Percentiles rank a stretch among this genome's conserved stretches.
These are phyloP conservation scores for Geophilus truncorum DNA, from an alignment of 2,888 invertebrate genomes.

Conservation along the genomic window DNA sequence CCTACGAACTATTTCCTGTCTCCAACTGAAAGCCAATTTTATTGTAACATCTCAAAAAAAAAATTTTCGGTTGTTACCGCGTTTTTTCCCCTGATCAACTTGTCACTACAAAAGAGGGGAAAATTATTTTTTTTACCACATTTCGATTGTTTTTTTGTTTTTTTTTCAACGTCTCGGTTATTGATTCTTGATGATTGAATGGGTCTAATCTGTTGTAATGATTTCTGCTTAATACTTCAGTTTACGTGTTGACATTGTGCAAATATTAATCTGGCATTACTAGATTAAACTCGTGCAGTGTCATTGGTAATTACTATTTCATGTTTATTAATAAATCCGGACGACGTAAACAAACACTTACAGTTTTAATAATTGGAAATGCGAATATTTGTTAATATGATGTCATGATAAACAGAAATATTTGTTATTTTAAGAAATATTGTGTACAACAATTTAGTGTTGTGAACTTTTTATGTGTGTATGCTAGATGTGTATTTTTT, in stretches of 20 bases:
- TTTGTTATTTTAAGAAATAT: too few species aligned
- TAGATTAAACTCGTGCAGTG: too few species aligned
- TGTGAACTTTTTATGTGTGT: not conserved
- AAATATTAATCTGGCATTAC: not conserved
- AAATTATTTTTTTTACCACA: not conserved
- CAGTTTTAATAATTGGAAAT: too few species aligned
- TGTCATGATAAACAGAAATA: too few species aligned
- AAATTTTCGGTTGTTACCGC: not conserved
- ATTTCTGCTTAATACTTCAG: too few species aligned
- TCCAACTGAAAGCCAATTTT: conserved; percentile 1
- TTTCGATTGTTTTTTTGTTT: not conserved
- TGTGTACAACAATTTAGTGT: not conserved
- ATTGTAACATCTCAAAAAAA: not conserved
- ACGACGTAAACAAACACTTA: too few species aligned
- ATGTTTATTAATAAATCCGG: too few species aligned
- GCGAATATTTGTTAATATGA: too few species aligned
- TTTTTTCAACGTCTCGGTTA: not conserved
- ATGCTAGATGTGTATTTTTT: not conserved
- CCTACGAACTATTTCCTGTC: not conserved
- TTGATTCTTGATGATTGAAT: not conserved
- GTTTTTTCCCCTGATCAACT: conserved; percentile 10
- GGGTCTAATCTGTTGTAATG: not conserved
- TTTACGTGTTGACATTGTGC: not conserved
- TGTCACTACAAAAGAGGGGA: not conserved
- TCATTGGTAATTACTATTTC: too few species aligned